These are phyloP conservation scores for Odiellus spinosus DNA, from an alignment of 2,888 invertebrate genomes.

Conservation along the genomic window DNA sequence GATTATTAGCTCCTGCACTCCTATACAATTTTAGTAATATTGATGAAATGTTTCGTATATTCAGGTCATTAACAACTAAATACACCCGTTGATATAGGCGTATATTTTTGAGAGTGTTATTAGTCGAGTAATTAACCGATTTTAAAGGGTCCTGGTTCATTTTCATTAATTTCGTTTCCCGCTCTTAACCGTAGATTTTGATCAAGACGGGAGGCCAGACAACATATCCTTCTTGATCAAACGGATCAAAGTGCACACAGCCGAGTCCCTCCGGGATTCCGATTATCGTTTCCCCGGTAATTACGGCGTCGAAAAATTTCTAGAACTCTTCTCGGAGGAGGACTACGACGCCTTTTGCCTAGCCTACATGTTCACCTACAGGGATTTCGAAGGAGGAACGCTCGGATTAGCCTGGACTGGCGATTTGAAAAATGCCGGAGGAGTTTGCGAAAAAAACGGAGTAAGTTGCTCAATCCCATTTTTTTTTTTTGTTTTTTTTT, in stretches of 20 bases:
- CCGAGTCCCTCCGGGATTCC: conserved; percentile 65
- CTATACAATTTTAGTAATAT: no score
- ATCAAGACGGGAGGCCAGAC: conserved; percentile 76
- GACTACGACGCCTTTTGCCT: conserved; percentile 97
- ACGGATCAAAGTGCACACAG: conserved; percentile 80
- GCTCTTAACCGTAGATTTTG: conserved; percentile 52
- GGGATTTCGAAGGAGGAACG: conserved; percentile 90
- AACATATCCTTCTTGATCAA: conserved; percentile 93
- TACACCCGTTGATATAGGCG: no score
- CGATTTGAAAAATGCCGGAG: conserved; percentile 87
- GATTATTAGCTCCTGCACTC: no score
- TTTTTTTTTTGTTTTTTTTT: no score
- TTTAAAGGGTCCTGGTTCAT: no score
- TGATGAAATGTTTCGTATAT: no score
- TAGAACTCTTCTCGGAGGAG: conserved; percentile 93
- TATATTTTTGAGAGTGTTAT: no score
- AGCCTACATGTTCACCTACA: conserved; percentile 96
- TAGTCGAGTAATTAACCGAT: no score
- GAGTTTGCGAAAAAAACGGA: conserved; percentile 94
- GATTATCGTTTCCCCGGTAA: conserved; percentile 80
- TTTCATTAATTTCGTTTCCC: neutral
- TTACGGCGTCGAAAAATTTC: conserved; percentile 95
- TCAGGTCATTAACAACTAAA: no score
- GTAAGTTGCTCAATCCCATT: conserved; percentile 39
- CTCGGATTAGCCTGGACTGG: conserved; percentile 97